These are phyloP conservation scores for Limanda limanda DNA, from an alignment of 2,113 vertebrate species.

Conservation along the genomic window DNA sequence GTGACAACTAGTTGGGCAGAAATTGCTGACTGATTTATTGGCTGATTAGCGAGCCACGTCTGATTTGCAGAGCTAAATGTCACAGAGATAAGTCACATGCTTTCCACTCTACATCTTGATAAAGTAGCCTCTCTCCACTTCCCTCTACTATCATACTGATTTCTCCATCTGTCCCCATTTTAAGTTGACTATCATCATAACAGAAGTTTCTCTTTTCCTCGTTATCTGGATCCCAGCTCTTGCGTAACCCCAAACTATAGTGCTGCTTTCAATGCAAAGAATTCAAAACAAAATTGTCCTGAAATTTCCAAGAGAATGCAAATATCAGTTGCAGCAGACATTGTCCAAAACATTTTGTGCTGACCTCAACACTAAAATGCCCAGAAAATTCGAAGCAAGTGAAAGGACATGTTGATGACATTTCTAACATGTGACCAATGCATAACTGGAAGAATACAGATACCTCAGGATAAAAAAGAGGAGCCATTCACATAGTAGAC, in stretches of 20 bases:
- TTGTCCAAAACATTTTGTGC: neutral
- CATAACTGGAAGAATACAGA: neutral
- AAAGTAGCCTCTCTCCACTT: neutral
- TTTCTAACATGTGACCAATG: neutral
- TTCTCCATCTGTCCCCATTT: neutral
- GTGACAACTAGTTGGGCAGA: conserved; percentile 20
- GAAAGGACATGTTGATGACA: no score
- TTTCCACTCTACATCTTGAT: conserved; percentile 16
- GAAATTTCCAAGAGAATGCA: neutral
- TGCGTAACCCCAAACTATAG: no score
- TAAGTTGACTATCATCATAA: neutral
- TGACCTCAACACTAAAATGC: neutral
- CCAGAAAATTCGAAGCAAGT: neutral
- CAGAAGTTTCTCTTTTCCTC: no score
- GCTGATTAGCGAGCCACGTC: conserved; percentile 24
- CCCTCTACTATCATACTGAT: neutral
- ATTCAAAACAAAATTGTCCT: neutral
- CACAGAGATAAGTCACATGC: conserved; percentile 37
- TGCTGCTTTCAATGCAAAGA: neutral
- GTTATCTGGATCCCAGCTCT: no score
- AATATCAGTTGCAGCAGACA: neutral
- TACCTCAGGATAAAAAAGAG: neutral
- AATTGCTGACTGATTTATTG: conserved; percentile 43
- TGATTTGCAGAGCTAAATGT: conserved; percentile 36
- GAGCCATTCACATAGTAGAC: neutral